phyloP scores from a whole-genome alignment of 1,140 invertebrate species.

The Melipona quadrifasciata region DNA sequence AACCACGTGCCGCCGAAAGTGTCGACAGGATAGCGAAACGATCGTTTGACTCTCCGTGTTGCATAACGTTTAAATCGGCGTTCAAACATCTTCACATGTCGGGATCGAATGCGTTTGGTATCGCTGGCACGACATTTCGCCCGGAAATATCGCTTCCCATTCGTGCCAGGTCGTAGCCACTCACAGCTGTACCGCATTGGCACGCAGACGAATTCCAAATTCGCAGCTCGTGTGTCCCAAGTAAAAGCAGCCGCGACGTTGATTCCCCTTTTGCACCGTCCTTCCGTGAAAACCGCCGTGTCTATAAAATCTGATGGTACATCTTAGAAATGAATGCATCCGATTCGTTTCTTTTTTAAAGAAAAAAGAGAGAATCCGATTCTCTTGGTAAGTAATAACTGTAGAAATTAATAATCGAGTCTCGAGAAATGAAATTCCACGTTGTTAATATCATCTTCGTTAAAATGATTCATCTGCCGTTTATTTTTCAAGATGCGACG shows the following conservation, averaged over 20 bases:
- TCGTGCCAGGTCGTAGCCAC: slow-evolving; percentile 59
- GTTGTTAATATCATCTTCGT: too few relatives aligned
- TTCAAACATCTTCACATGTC: slow-evolving; percentile 33
- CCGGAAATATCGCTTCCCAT: slow-evolving; percentile 64
- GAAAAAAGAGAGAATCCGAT: too few relatives aligned
- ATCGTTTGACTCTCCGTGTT: slow-evolving; percentile 25
- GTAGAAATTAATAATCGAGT: too few relatives aligned
- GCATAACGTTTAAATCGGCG: slow-evolving; percentile 21
- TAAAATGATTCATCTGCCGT: too few relatives aligned
- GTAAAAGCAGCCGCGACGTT: slow-evolving; percentile 58
- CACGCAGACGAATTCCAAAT: slow-evolving; percentile 71
- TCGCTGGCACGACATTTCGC: slow-evolving; percentile 54
- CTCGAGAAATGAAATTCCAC: too few relatives aligned
- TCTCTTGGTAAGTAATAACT: too few relatives aligned
- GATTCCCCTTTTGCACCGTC: slow-evolving; percentile 17
- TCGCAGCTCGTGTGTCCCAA: slow-evolving; percentile 69
- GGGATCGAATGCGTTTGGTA: slow-evolving; percentile 27
- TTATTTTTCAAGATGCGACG: too few relatives aligned
- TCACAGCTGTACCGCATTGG: slow-evolving; percentile 60
- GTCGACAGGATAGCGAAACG: not conserved
- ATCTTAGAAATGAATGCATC: slow-evolving; percentile 47
- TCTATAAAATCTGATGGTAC: slow-evolving; percentile 53
- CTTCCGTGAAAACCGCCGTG: slow-evolving; percentile 18
- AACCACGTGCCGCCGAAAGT: too few relatives aligned
- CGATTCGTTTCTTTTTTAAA: not conserved